Base-by-base conservation (phyloP, 2,888 invertebrate species). In the Rhimphoctona megacephalus region DNA sequence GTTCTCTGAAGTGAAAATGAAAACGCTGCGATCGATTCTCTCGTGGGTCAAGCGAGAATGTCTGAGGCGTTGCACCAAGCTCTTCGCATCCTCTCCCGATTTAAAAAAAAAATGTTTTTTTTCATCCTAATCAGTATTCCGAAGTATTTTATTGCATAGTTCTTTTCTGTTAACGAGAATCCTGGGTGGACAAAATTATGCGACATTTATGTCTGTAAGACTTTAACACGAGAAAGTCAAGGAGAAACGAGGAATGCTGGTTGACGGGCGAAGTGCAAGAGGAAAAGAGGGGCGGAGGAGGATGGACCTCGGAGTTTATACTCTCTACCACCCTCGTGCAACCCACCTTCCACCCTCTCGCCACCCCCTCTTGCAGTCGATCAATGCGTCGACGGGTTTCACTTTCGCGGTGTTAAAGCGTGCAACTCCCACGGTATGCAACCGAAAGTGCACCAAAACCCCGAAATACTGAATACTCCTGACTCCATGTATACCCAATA, bases 301-400 rank as follows among this genome's bases (percentile, higher is more conserved):
- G 87, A 89, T 89, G 90, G 90, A 91, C 91, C 91, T 91, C 90
- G 89, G 89, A 92, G 92, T 93, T 92, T 92, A 92, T 90, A 90
- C 90, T 86, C 83, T 85, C 86, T 54, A 67, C 81, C 74, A 90
- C 91, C 89, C 90, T 86, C 88, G 69, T 57, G 39, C 54, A 66
- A 87, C 78, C 85, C 80, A 64, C 94, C 94, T 93, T 94, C 95
- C 94, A 92, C 93, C 92, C 93, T 92, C 91, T 94, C 94, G 94
- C 95, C 95, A 95, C 95, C 95, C 95, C 93, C 94, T 94, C 92
- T 91, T 91, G 95, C 95, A 95, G 95, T 93, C 94, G 93, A 93
- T 93, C 93, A 93, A 95, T 93, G 93, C 94, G 93, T 92, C 91
- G 92, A 92, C 93, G 94, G 94, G 93, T 94, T 94, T 94, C 94